Percentiles rank a stretch among this genome's conserved stretches.
Conservation (phyloP, 1,140 invertebrate genomes). For the Macrosteles quadrilineatus region DNA sequence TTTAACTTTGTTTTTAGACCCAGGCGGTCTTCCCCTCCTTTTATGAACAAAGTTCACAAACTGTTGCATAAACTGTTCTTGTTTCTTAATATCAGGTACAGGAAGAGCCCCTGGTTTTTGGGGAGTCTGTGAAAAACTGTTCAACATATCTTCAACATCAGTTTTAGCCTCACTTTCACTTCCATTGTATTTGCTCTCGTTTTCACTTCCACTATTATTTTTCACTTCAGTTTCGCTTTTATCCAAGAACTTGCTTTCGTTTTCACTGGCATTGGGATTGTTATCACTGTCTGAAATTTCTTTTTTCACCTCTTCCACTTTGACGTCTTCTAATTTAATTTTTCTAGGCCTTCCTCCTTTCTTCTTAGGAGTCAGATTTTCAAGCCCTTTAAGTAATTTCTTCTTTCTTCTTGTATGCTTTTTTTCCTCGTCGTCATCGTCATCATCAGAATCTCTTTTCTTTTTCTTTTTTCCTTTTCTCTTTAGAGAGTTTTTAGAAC, state of each 20-base stretch:
- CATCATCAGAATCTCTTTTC: not conserved
- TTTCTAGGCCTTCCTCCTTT: slow-evolving; percentile 2
- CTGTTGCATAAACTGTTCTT: not conserved
- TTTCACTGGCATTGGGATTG: not conserved
- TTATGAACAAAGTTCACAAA: slow-evolving; percentile 13
- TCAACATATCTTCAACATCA: not conserved
- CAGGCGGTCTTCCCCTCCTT: slow-evolving; percentile 1
- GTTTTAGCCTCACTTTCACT: not conserved
- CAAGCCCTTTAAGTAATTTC: not conserved
- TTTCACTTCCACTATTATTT: not conserved
- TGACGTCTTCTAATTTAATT: not conserved
- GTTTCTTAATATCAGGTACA: not conserved
- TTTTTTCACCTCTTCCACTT: not conserved
- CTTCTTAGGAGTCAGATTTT: not conserved
- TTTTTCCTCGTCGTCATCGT: slow-evolving; percentile 10
- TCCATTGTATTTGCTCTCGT: not conserved
- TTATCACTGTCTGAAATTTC: not conserved
- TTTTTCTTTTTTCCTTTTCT: slow-evolving; percentile 10
- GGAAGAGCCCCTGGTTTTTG: too few species aligned
- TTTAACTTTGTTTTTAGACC: slow-evolving; percentile 20
- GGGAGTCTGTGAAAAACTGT: too few species aligned
- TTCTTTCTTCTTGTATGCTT: not conserved
- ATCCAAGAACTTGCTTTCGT: not conserved
- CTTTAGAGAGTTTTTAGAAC: not conserved
- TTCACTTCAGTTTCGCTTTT: not conserved